These are phyloP conservation scores for Pocillopora grandis DNA, from an alignment of 92 coral and sea anemone species.

Conservation along the genomic window DNA sequence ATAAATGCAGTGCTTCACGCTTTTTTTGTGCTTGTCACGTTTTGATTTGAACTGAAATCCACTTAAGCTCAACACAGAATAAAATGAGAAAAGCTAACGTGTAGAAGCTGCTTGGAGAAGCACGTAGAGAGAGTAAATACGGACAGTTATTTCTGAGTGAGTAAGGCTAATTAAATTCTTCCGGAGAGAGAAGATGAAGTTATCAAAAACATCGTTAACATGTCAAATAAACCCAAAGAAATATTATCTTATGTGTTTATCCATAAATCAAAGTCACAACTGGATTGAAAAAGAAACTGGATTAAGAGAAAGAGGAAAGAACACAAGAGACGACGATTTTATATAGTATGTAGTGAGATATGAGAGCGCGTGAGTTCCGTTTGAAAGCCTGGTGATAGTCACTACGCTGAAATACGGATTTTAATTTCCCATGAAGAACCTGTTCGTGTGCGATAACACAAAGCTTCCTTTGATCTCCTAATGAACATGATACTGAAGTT, in stretches of 20 bases:
- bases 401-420: constrained; percentile 11
- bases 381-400: neutral
- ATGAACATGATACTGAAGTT: constrained; percentile 13
- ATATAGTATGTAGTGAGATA: neutral
- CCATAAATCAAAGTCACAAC: neutral
- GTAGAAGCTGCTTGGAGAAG: too few relatives aligned
- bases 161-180: neutral
- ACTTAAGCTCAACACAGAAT: neutral
- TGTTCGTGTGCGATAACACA: constrained; percentile 18
- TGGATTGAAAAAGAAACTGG: neutral
- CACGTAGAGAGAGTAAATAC: neutral
- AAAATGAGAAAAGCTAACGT: neutral
- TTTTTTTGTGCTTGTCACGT: constrained; percentile 13
- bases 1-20: constrained; percentile 28
- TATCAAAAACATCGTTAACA: constrained; percentile 26
- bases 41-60: neutral
- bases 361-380: neutral
- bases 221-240: constrained; percentile 7
- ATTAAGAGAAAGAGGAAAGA: neutral
- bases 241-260: neutral
- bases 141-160: constrained; percentile 8
- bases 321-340: neutral
- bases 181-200: constrained; percentile 2
- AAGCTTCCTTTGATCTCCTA: constrained; percentile 2
- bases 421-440: neutral